These are phyloP conservation scores for Tanypteryx hageni DNA, from an alignment of 2,888 invertebrate genomes.

Conservation along the genomic window DNA sequence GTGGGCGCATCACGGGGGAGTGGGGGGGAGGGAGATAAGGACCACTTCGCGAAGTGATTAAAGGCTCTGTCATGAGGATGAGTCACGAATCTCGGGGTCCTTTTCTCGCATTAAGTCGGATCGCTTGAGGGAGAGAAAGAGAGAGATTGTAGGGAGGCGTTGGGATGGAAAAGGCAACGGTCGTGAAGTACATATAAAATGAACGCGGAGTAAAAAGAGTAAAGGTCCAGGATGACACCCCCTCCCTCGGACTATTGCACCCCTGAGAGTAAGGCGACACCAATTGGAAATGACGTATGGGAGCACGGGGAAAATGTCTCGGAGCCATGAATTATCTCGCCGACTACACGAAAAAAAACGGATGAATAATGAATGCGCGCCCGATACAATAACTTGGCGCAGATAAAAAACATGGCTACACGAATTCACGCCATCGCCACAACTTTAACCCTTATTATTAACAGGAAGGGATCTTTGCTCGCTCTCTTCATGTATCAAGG, in stretches of 20 bases:
- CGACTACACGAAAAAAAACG: neutral
- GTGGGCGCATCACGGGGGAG: neutral
- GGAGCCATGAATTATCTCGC: neutral
- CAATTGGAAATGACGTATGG: neutral
- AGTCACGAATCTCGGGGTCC: neutral
- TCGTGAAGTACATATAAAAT: too few species aligned
- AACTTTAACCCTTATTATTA: too few species aligned
- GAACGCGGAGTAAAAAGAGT: too few species aligned
- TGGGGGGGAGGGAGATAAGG: neutral
- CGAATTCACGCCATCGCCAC: too few species aligned
- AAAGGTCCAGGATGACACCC: too few species aligned
- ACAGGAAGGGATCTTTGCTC: too few species aligned
- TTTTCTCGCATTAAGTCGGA: neutral
- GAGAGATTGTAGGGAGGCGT: too few species aligned
- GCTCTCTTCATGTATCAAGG: too few species aligned
- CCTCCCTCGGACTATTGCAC: too few species aligned
- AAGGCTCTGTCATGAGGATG: slow-evolving; percentile 1
- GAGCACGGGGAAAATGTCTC: neutral
- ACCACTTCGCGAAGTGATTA: neutral
- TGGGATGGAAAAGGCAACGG: too few species aligned
- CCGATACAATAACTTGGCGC: neutral
- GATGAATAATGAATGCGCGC: neutral
- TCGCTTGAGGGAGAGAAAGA: neutral
- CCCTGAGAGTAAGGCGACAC: neutral
- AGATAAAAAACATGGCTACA: neutral